Conservation (phyloP, 35 echinoderm and acorn worm species). For the Acanthaster planci region DNA sequence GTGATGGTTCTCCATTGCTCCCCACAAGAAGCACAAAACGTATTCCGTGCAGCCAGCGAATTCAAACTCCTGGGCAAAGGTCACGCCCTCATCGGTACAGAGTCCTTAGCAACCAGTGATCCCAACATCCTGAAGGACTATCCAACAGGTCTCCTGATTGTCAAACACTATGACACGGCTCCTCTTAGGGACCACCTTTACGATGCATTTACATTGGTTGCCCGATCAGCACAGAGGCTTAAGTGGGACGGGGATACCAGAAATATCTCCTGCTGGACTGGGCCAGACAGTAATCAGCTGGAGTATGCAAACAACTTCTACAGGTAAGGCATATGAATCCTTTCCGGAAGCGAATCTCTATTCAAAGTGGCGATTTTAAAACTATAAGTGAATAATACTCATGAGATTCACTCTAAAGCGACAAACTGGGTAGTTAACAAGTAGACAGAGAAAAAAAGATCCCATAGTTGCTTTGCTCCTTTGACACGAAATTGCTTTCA, state of each 20-base stretch:
- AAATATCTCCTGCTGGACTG: background rate
- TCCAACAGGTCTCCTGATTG: constrained; percentile 38
- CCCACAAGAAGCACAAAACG: constrained; percentile 28
- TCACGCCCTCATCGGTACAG: constrained; percentile 48
- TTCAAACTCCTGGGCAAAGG: constrained; percentile 32
- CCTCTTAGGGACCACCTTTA: constrained; percentile 18
- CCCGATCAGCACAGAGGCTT: constrained; percentile 4
- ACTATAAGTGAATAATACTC: too few relatives aligned
- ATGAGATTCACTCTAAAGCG: too few relatives aligned
- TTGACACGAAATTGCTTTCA: too few relatives aligned
- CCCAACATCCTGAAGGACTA: constrained; percentile 31
- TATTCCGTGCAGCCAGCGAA: constrained; percentile 37
- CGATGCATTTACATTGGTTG: constrained; percentile 38
- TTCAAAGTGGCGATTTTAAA: too few relatives aligned
- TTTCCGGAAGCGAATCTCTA: too few relatives aligned
- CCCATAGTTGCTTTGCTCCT: too few relatives aligned
- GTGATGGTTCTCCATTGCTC: constrained; percentile 51
- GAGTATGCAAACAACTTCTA: constrained; percentile 39
- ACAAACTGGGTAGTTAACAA: too few relatives aligned
- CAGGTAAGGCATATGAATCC: background rate
- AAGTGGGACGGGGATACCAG: background rate
- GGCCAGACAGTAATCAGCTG: background rate
- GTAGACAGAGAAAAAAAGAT: too few relatives aligned
- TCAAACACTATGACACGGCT: constrained; percentile 17
- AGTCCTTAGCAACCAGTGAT: constrained; percentile 34